Conservation (phyloP, 2,797 vertebrate genomes). For the Nothura maculosa region DNA sequence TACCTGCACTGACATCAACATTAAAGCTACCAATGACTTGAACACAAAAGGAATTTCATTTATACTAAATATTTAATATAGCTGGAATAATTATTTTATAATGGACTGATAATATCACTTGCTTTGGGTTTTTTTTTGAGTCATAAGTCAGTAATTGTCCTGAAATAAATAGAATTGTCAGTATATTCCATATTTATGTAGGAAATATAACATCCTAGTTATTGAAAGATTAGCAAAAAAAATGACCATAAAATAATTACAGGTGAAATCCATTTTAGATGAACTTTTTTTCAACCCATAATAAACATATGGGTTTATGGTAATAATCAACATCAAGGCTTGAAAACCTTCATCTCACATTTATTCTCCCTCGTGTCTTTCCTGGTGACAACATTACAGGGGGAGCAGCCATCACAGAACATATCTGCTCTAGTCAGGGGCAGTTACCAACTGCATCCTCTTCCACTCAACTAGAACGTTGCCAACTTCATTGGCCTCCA, state of each 20-base stretch:
- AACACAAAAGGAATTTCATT: slow-evolving; percentile 21
- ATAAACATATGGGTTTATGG: no score
- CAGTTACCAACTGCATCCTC: background rate
- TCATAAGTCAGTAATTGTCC: background rate
- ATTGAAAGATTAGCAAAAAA: background rate
- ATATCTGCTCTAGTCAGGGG: background rate
- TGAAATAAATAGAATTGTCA: background rate
- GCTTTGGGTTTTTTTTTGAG: background rate
- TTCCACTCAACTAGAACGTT: background rate
- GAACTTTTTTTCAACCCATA: background rate
- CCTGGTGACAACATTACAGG: background rate
- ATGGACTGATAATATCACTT: background rate
- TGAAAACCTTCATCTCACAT: background rate
- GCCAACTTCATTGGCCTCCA: accelerated
- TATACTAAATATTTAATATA: background rate
- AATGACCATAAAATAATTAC: background rate
- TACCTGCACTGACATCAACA: background rate
- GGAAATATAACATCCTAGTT: background rate
- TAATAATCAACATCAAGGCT: background rate
- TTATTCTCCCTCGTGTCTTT: background rate
- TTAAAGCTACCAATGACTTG: slow-evolving; percentile 6
- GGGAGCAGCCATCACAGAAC: background rate
- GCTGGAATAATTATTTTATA: background rate
- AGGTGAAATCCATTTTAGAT: background rate
- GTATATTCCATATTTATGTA: background rate